Base-by-base conservation (phyloP, 2,113 vertebrate species). In the Eolophus roseicapilla region DNA sequence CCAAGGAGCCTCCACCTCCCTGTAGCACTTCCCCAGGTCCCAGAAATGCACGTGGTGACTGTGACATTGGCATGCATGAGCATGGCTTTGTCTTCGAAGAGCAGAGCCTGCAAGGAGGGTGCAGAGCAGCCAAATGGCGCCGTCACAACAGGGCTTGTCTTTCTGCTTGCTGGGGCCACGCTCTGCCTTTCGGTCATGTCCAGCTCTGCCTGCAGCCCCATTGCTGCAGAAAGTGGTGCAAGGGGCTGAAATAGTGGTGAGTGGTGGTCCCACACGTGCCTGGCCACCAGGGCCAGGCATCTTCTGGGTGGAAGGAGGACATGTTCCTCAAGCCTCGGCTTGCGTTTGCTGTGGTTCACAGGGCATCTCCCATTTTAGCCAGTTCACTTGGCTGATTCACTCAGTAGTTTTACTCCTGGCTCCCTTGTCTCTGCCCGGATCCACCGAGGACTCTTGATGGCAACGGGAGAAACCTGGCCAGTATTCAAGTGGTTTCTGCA, bases 401-500 rank as follows among this genome's bases (percentile, higher is more conserved):
- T 92, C 74, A 10, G 47, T 63, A 59, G 67, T 86, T 93, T 21
- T n/a, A 37, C 77, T 91, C 60, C 81, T 62, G 59, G 67, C 67
- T 93, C 59, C 71, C 55, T 83, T 71, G 74, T 79, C n/a, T 68
- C 68, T 81, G 75, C 46, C 10, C 4, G 5, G 57, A 93, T 85
- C 89, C 33, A 35, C 77, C 1, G 0, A 75, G 88, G 79, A 93
- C 93, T 95, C 57, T 76, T 49, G 77, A 86, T 50, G 59, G 74
- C 82, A 83, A 47, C 0, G 9, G 82, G 93, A 96, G 92, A 93
- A 96, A 94, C 82, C 63, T 93, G 96, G 96, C 96, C 96, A 96
- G 95, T 97, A 96, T 90, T 95, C 50, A 47, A 59, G 81, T 0
- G 3, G 82, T 93, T 93, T 87, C 88, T 87, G 77, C 52, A 73